Evolutionary conservation across 2,797 vertebrate genomes (phyloP).

Genomic region (Rhadinocentrus ornatus): DNA sequence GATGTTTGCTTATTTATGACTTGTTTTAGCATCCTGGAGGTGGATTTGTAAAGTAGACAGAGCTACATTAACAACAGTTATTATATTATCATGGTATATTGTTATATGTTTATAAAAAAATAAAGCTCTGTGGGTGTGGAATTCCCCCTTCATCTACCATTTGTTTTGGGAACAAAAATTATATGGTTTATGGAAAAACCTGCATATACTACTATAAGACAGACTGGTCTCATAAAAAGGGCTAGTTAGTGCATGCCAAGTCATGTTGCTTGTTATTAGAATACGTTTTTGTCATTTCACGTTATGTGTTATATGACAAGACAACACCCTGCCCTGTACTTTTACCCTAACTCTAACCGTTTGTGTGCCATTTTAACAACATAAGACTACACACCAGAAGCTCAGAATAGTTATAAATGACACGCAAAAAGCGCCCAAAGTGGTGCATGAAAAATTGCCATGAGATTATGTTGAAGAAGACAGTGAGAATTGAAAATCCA

Average conservation of each 20-base stretch:
- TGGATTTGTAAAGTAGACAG: slow-evolving; percentile 18
- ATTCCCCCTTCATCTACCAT: slow-evolving; percentile 52
- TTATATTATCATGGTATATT: slow-evolving; percentile 40
- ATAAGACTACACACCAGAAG: background rate
- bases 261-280: background rate
- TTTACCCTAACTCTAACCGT: background rate
- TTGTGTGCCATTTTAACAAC: background rate
- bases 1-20: slow-evolving; percentile 12
- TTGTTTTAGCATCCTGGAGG: slow-evolving; percentile 31
- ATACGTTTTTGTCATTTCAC: background rate
- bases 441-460: background rate
- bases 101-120: slow-evolving; percentile 36
- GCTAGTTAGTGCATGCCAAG: background rate
- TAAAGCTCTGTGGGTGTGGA: slow-evolving; percentile 34
- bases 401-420: background rate
- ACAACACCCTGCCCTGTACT: background rate
- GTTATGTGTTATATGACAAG: background rate
- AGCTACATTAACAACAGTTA: slow-evolving; percentile 49
- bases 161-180: slow-evolving; percentile 54
- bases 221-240: background rate
- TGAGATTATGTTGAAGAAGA: background rate
- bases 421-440: background rate
- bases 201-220: background rate
- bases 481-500: slow-evolving; percentile 7
- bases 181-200: slow-evolving; percentile 27